A percentile compares a stretch with the other conserved stretches of the same genome.
Evolutionary conservation across 2,888 invertebrate genomes (phyloP).

Genomic region (Linnaemya tessellans): DNA sequence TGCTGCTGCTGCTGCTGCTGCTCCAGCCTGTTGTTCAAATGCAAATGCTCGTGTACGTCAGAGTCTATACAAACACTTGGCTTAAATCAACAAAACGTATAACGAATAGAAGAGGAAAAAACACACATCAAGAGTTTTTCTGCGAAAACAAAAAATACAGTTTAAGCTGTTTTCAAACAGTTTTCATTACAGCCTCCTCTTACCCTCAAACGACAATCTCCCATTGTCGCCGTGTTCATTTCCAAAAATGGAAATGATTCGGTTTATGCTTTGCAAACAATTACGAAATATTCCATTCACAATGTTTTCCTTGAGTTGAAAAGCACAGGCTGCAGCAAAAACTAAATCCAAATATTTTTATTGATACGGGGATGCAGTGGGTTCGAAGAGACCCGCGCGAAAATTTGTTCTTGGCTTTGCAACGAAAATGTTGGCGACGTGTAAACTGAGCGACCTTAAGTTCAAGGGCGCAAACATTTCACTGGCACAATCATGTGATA

Average conservation of each 20-base stretch:
- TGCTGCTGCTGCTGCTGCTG: conserved; percentile 38
- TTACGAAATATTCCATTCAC: conserved; percentile 28
- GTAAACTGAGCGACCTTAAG: neutral
- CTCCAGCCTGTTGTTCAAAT: conserved; percentile 41
- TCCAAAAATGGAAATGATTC: conserved; percentile 39
- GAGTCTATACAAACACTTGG: conserved; percentile 69
- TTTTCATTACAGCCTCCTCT: conserved; percentile 42
- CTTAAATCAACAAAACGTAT: conserved; percentile 61
- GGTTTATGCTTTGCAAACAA: conserved; percentile 46
- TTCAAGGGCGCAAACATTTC: too few species aligned
- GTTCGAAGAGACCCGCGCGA: neutral
- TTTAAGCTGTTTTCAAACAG: conserved; percentile 64
- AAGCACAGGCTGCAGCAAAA: neutral
- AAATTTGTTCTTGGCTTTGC: neutral
- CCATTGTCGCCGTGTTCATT: conserved; percentile 20
- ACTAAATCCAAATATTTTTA: neutral
- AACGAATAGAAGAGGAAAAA: conserved; percentile 33
- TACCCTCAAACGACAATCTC: conserved; percentile 16
- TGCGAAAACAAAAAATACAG: conserved; percentile 44
- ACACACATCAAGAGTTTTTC: conserved; percentile 38
- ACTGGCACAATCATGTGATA: too few species aligned
- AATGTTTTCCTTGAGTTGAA: conserved; percentile 39
- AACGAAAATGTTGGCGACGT: neutral
- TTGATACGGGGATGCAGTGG: neutral
- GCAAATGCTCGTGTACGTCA: conserved; percentile 47